phyloP scores from a whole-genome alignment of 2,797 vertebrate genomes.

The Pangasius larnaudii region DNA sequence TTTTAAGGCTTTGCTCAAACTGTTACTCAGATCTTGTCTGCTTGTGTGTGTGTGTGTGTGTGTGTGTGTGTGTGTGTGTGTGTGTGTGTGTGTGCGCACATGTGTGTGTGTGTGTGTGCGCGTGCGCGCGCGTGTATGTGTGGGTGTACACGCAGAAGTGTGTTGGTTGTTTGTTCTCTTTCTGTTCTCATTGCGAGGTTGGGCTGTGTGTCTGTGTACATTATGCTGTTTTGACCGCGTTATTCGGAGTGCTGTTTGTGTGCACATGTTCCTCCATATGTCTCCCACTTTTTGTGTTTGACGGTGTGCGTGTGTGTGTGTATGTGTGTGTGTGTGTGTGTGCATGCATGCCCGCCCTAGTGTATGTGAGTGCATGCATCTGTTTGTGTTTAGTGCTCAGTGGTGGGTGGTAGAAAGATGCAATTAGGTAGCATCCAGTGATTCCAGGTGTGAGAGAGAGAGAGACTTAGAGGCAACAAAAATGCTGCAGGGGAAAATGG shows the following conservation, averaged over 20 bases:
- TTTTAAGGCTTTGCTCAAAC: conserved; percentile 25
- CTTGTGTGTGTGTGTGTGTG: background rate
- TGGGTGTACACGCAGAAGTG: background rate
- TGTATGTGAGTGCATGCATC: conserved; percentile 18
- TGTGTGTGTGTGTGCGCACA: background rate
- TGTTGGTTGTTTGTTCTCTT: conserved; percentile 49
- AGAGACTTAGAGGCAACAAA: conserved; percentile 6
- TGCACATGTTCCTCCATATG: conserved; percentile 6
- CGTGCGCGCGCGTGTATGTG: no score
- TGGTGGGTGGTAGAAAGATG: conserved; percentile 32
- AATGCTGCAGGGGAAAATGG: conserved; percentile 23
- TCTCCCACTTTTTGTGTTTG: conserved; percentile 9
- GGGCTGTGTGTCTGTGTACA: conserved; percentile 52
- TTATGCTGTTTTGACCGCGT: conserved; percentile 43
- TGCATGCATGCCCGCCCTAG: background rate
- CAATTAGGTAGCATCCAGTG: conserved; percentile 45
- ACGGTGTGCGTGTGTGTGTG: conserved; percentile 27
- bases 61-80: no score
- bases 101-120: background rate
- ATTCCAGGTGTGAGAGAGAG: conserved; percentile 38
- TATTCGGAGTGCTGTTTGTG: conserved; percentile 34
- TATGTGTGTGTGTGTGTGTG: conserved; percentile 19
- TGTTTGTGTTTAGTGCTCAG: conserved; percentile 32
- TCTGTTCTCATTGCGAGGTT: conserved; percentile 62
- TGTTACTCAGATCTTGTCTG: conserved; percentile 8